These are phyloP conservation scores for Sminthurinus aureus DNA, from an alignment of 2,888 invertebrate species.

Conservation along the genomic window DNA sequence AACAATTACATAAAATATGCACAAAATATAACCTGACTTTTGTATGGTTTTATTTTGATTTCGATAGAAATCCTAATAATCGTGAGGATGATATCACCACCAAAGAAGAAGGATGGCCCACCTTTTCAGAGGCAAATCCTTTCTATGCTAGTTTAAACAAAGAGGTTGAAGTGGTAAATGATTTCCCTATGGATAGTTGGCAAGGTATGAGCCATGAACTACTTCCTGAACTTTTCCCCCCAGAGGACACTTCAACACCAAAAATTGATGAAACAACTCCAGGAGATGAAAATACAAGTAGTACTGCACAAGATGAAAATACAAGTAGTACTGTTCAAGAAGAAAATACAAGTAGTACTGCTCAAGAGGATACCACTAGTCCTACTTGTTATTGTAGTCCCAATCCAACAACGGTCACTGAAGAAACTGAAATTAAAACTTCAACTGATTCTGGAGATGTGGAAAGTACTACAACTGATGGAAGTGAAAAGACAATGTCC, in stretches of 20 bases:
- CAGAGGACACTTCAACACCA: background rate
- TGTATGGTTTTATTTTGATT: background rate
- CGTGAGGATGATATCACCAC: too few relatives aligned
- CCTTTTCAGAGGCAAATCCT: background rate
- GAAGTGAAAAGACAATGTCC: too few relatives aligned
- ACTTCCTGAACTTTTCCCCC: constrained; percentile 9
- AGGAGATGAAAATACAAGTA: background rate
- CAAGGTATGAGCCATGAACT: background rate
- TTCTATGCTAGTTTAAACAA: background rate
- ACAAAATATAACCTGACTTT: background rate
- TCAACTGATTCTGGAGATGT: too few relatives aligned
- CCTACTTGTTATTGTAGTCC: too few relatives aligned
- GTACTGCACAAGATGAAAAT: too few relatives aligned
- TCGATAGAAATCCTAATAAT: constrained; percentile 16
- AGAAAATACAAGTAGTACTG: too few relatives aligned
- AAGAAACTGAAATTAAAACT: too few relatives aligned
- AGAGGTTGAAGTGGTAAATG: constrained; percentile 1
- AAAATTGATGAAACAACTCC: background rate
- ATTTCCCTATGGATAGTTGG: constrained; percentile 11
- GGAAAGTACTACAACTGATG: too few relatives aligned
- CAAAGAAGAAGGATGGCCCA: background rate
- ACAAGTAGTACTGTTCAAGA: too few relatives aligned
- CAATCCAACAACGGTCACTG: too few relatives aligned
- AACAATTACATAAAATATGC: background rate
- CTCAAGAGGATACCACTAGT: too few relatives aligned